Evolutionary conservation across 2,888 invertebrate species (phyloP).

Genomic region (Harpalus rubripes): DNA sequence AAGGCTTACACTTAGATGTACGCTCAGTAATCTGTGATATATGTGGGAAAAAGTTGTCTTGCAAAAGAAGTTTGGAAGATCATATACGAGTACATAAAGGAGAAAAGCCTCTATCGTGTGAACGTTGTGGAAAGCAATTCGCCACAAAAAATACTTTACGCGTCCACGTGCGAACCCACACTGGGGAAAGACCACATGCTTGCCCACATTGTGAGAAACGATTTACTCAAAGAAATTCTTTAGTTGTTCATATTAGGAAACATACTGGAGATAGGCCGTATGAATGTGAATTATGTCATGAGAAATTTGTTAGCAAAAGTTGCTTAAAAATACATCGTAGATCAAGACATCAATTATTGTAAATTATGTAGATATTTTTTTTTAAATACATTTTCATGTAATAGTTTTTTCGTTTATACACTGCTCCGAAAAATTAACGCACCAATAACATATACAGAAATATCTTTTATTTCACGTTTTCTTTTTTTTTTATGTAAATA

Average conservation of each 20-base stretch:
- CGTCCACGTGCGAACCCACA: constrained; percentile 79
- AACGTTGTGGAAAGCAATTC: constrained; percentile 56
- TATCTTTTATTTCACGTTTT: too few species aligned
- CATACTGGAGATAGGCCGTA: constrained; percentile 67
- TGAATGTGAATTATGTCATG: constrained; percentile 67
- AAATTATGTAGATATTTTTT: background rate
- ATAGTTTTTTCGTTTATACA: too few species aligned
- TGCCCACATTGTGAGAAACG: constrained; percentile 74
- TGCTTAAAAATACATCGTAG: constrained; percentile 71
- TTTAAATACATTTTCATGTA: constrained; percentile 8
- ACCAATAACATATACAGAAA: too few species aligned
- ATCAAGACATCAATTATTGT: constrained; percentile 52
- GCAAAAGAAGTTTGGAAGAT: constrained; percentile 41
- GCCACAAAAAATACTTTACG: constrained; percentile 13
- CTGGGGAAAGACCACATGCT: constrained; percentile 72
- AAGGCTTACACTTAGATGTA: constrained; percentile 71
- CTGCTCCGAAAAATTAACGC: too few species aligned
- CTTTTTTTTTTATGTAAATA: too few species aligned
- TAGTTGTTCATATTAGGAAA: constrained; percentile 70
- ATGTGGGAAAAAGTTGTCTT: constrained; percentile 48
- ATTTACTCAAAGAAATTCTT: constrained; percentile 69
- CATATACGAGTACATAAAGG: constrained; percentile 48
- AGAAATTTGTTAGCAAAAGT: constrained; percentile 72
- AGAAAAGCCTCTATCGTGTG: constrained; percentile 37
- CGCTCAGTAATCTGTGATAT: constrained; percentile 68